Evolutionary conservation across 2,888 invertebrate genomes (phyloP), one percentile per base, ranked within the genome.

Genomic region (Chymomyza fuscimana): DNA sequence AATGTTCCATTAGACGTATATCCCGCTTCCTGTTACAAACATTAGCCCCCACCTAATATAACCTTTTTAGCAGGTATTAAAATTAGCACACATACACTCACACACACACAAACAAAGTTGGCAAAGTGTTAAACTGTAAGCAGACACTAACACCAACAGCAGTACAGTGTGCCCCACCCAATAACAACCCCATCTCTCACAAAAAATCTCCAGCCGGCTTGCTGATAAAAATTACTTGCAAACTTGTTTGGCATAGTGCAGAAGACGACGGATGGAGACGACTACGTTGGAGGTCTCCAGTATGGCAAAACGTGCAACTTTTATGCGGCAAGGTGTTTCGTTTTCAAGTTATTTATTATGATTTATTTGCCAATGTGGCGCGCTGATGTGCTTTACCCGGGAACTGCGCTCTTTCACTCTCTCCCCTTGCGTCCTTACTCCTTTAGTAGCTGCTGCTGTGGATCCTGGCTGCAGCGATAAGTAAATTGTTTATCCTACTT

Each of bases 331-430:
- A 84, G 89, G 89, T 89, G 86, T 89, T 89, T 85, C 84, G 81
- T 78, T 86, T 86, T 84, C 83, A 82, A 89, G 87, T 89, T 89
- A 88, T 89, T 89, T 89, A 89, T 89, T 89, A 89, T 89, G 89
- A 89, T 89, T 89, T 89, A 89, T 89, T 80, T 89, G 82, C 81
- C 78, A 84, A 84, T 84, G 83, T 84, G 86, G 86, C 76, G 75
- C 77, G 69, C 72, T 81, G 81, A 78, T 80, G 81, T 81, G 78
- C 75, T 80, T 71, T 70, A 69, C 66, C 68, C 66, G 63, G 65
- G 6, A 60, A 22, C 22, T 32, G 25, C 22, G 32, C 32, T 5
- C 1, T 40, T 1, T 12, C 40, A 1, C 15, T 58, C 15, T 58
- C 10, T 10, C 4, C 6, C 4, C 7, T 54, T 54, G 15, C 19